phyloP scores from a whole-genome alignment of 2,888 invertebrate species.

The Cheilosia impressa region DNA sequence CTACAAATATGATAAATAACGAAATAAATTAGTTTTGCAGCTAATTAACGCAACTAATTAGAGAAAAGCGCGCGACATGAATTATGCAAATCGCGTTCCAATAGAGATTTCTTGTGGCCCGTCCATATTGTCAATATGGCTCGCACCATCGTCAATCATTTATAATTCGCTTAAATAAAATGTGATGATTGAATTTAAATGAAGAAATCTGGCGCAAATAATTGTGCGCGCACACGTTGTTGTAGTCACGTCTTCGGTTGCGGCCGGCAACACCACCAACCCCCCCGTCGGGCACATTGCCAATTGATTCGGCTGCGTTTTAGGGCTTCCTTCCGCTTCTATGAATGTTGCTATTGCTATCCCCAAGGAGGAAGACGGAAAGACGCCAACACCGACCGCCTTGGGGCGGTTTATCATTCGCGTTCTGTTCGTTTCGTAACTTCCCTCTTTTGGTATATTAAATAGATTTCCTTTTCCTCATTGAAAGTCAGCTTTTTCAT shows the following conservation, averaged over 20 bases:
- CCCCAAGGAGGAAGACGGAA: slow-evolving; percentile 15
- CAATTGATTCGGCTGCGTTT: slow-evolving; percentile 71
- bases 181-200: slow-evolving; percentile 74
- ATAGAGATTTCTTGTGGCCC: slow-evolving; percentile 22
- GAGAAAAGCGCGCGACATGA: slow-evolving; percentile 68
- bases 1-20: slow-evolving; percentile 55
- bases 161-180: slow-evolving; percentile 66
- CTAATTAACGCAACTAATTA: slow-evolving; percentile 73
- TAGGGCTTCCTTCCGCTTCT: slow-evolving; percentile 70
- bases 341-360: slow-evolving; percentile 29
- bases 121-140: slow-evolving; percentile 2
- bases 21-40: slow-evolving; percentile 71
- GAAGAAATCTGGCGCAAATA: slow-evolving; percentile 64
- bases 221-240: slow-evolving; percentile 56
- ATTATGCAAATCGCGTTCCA: slow-evolving; percentile 64
- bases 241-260: neutral
- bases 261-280: neutral
- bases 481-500: slow-evolving; percentile 50
- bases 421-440: slow-evolving; percentile 42
- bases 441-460: slow-evolving; percentile 65
- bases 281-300: slow-evolving; percentile 55
- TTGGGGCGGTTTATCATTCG: slow-evolving; percentile 58
- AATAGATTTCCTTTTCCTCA: slow-evolving; percentile 64
- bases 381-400: slow-evolving; percentile 12
- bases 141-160: slow-evolving; percentile 54